A percentile compares a stretch with the other conserved stretches of the same genome.
Evolutionary conservation across 2,113 vertebrate genomes (phyloP).

Genomic region (Chamaetylas fuelleborni): DNA sequence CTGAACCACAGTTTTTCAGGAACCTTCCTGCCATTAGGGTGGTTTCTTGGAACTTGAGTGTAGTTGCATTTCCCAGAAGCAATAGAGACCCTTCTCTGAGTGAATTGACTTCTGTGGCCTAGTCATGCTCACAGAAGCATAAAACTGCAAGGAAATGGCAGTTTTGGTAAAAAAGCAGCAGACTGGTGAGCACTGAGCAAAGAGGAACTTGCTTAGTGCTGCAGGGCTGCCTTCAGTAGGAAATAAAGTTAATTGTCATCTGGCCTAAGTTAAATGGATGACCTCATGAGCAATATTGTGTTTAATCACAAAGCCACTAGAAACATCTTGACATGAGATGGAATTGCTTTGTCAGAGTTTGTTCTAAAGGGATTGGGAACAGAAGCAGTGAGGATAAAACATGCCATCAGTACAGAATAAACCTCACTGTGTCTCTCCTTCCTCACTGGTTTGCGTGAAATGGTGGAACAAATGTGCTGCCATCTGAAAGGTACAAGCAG

Average conservation of each 20-base stretch:
- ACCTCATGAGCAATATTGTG: not conserved
- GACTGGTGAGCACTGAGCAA: not conserved
- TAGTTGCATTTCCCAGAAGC: not conserved
- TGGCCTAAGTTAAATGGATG: not conserved
- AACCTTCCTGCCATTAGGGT: not conserved
- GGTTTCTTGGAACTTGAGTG: not conserved
- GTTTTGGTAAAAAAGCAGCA: not conserved
- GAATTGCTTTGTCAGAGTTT: not conserved
- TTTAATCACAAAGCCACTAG: constrained; percentile 11
- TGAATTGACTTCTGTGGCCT: not conserved
- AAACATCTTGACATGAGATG: not conserved
- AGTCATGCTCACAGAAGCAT: not conserved
- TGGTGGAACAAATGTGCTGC: not conserved
- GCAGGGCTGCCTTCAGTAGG: not conserved
- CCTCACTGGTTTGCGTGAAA: not conserved
- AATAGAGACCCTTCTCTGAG: not conserved
- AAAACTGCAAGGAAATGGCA: not conserved
- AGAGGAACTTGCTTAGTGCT: not conserved
- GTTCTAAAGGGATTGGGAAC: not conserved
- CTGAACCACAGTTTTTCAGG: not conserved
- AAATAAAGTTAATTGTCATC: not conserved
- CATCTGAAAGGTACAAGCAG: not conserved
- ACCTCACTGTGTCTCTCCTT: not conserved
- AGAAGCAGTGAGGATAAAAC: not conserved
- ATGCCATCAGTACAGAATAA: not conserved